phyloP scores from a whole-genome alignment of 2,797 vertebrate genomes.

The Alosa sapidissima region DNA sequence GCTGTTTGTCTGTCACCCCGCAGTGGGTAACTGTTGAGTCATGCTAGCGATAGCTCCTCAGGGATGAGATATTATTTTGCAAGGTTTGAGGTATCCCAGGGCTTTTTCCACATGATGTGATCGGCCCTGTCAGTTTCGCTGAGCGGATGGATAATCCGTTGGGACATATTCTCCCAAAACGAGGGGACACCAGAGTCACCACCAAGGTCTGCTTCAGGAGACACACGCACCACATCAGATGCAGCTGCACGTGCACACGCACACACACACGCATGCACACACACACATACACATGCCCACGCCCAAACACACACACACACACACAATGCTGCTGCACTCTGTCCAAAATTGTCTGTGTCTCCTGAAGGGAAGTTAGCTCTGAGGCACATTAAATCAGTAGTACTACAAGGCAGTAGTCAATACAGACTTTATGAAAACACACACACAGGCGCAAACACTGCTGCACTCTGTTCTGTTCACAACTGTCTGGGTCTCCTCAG shows the following conservation, averaged over 20 bases:
- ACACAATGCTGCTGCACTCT: background rate
- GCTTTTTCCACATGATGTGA: conserved; percentile 28
- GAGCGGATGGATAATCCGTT: conserved; percentile 31
- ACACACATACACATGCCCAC: background rate
- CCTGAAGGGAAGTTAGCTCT: too few species aligned
- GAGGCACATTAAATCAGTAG: too few species aligned
- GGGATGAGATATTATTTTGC: conserved; percentile 17
- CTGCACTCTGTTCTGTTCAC: too few species aligned
- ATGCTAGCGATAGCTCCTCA: background rate
- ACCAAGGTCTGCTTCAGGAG: background rate
- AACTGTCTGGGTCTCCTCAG: too few species aligned
- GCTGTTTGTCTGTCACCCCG: background rate
- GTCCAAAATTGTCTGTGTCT: background rate
- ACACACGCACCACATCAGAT: background rate
- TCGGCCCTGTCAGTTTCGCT: conserved; percentile 5
- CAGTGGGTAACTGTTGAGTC: background rate
- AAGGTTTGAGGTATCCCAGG: conserved; percentile 13
- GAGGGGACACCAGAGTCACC: conserved; percentile 19
- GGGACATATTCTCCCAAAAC: conserved; percentile 15
- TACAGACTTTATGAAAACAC: too few species aligned
- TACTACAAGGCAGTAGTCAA: too few species aligned
- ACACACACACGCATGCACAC: background rate
- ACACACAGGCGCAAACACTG: too few species aligned
- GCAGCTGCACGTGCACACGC: conserved; percentile 4
- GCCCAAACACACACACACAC: background rate